Conservation (phyloP, 1,140 invertebrate species). For the Brachionus sp. region DNA sequence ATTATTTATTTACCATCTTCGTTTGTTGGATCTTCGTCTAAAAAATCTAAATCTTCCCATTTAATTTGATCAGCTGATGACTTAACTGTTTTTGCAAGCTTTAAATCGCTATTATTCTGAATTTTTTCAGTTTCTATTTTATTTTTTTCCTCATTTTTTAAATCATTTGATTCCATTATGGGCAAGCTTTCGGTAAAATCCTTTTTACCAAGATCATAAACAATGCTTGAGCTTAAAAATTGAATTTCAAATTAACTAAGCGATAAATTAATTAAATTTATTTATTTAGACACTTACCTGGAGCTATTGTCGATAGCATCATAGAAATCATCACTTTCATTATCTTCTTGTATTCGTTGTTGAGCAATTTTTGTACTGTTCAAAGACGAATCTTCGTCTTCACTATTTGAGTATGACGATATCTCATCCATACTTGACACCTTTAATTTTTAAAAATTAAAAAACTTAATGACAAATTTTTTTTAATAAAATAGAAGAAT, state of each 20-base stretch:
- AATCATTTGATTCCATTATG: neutral
- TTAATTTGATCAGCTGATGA: conserved; percentile 68
- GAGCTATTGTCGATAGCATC: conserved; percentile 25
- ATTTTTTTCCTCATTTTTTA: neutral
- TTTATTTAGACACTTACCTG: neutral
- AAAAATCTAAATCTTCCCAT: conserved; percentile 50
- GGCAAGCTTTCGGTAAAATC: neutral
- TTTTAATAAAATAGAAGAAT: too few species aligned
- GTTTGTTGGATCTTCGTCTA: conserved; percentile 65
- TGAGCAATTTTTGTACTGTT: neutral
- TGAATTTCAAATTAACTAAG: neutral
- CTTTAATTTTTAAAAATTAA: conserved; percentile 1
- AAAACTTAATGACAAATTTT: too few species aligned
- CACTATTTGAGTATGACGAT: conserved; percentile 89
- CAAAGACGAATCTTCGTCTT: conserved; percentile 70
- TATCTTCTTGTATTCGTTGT: neutral
- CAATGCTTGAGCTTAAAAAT: neutral
- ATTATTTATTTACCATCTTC: conserved; percentile 68
- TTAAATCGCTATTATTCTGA: conserved; percentile 12
- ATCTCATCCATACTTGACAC: conserved; percentile 57
- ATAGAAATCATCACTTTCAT: conserved; percentile 44
- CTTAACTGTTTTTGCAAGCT: conserved; percentile 63
- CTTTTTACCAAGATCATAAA: neutral
- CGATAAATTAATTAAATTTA: neutral
- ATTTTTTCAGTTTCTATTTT: neutral